Evolutionary conservation across 1,140 invertebrate genomes (phyloP), one percentile per base, ranked within the genome.

Genomic region (Aleiodes sp.): DNA sequence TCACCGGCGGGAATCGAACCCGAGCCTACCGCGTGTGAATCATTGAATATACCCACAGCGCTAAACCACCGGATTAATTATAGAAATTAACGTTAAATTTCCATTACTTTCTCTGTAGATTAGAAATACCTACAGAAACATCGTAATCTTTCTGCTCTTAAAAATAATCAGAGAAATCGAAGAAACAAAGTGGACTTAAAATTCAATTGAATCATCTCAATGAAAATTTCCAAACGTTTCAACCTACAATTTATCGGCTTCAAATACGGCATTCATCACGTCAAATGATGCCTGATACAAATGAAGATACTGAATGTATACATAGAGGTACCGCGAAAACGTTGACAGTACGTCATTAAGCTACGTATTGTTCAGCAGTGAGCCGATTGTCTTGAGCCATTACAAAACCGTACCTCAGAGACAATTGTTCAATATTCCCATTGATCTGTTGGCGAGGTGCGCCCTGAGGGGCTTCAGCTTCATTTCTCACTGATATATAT

Each of bases 361-460:
- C 83, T 81, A 82, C 75, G 83, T 76, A 84, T 86, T 86, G 83
- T 86, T 86, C 82, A 78, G 12, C 71, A 74, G 79, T 77, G 80
- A 75, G 83, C 81, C 84, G 83, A 85, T 85, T 85, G 83, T 85
- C 83, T 86, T 85, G 80, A 29, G 24, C 28, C 56, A 79, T 84
- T 86, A 82, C 80, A 59, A 59, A 59, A 82, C 52, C 81, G 82
- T 85, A 82, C 78, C 82, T 80, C 79, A 76, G 70, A 84, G 82
- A 86, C 84, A 86, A 86, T 85, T 86, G 84, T 86, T 86, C 84
- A 85, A 86, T 86, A 86, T 86, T 86, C 77, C 81, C 82, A 85
- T 85, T 86, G 84, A 86, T 86, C 81, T 83, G 81, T 78, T n/a
- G 56, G 24, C n/a, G 78, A 84, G 82, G 82, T 78, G 77, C 76